Percentiles rank a stretch among this genome's conserved stretches.
phyloP scores from a whole-genome alignment of 2,797 vertebrate species.

The Eulemur mongoz region DNA sequence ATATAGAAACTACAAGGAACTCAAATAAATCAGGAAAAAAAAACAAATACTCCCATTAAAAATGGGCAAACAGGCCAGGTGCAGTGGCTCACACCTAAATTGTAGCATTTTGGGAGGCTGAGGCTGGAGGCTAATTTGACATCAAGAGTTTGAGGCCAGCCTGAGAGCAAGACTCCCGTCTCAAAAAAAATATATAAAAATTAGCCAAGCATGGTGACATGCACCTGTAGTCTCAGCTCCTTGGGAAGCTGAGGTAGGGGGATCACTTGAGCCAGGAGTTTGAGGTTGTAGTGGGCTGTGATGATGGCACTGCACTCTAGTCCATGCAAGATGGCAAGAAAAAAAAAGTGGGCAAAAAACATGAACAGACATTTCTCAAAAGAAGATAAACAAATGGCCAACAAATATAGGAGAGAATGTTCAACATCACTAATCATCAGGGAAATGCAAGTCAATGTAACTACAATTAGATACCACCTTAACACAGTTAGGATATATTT shows the following conservation, averaged over 20 bases:
- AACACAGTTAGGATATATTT: background rate
- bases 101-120: no score
- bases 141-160: no score
- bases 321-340: fast-evolving
- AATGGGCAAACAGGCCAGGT: no score
- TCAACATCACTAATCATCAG: background rate
- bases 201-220: background rate
- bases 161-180: no score
- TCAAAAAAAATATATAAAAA: background rate
- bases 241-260: background rate
- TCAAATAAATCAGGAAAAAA: no score
- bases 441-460: background rate
- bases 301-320: background rate
- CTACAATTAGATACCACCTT: background rate
- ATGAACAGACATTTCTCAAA: background rate
- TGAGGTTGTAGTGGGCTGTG: background rate
- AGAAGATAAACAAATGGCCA: background rate
- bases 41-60: no score
- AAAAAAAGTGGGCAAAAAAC: background rate
- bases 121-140: no score
- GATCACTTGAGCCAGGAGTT: background rate
- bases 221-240: background rate
- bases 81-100: no score
- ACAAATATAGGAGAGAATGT: background rate
- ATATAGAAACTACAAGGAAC: no score